These are phyloP conservation scores for Leptarthrus brevirostris DNA, from an alignment of 2,888 invertebrate genomes.

Conservation along the genomic window DNA sequence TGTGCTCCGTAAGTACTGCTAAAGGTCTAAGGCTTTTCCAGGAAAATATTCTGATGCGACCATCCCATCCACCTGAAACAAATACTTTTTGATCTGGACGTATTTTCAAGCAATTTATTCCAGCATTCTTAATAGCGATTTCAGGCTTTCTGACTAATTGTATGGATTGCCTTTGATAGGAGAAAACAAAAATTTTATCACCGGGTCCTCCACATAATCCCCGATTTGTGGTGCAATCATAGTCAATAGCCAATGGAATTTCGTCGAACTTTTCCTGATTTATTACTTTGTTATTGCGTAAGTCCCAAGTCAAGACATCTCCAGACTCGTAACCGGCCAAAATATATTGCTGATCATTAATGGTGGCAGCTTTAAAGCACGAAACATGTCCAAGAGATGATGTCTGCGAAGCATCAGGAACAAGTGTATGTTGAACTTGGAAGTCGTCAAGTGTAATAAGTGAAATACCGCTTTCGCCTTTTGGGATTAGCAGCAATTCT, in stretches of 20 bases:
- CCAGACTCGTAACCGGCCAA: slow-evolving; percentile 82
- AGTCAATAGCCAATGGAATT: slow-evolving; percentile 79
- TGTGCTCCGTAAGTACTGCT: slow-evolving; percentile 80
- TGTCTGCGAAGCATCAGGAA: slow-evolving; percentile 60
- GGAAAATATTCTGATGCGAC: slow-evolving; percentile 79
- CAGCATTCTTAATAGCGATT: slow-evolving; percentile 77
- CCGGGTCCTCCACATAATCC: slow-evolving; percentile 73
- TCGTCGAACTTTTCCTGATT: slow-evolving; percentile 68
- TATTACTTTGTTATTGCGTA: slow-evolving; percentile 70
- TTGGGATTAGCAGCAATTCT: slow-evolving; percentile 75
- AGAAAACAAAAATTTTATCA: slow-evolving; percentile 62
- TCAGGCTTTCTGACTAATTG: slow-evolving; percentile 72
- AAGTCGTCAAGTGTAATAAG: slow-evolving; percentile 65
- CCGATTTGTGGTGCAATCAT: slow-evolving; percentile 73
- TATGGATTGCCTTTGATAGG: slow-evolving; percentile 62
- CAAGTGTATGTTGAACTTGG: slow-evolving; percentile 63
- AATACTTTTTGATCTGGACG: slow-evolving; percentile 79
- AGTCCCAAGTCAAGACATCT: slow-evolving; percentile 78
- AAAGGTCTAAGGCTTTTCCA: slow-evolving; percentile 80
- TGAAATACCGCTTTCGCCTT: slow-evolving; percentile 69
- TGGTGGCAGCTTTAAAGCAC: slow-evolving; percentile 69
- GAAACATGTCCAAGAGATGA: slow-evolving; percentile 69
- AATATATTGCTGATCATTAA: slow-evolving; percentile 69
- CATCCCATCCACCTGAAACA: slow-evolving; percentile 81
- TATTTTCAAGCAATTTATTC: slow-evolving; percentile 76